Percentiles rank a stretch among this genome's conserved stretches.
Evolutionary conservation across 1,140 invertebrate species (phyloP).

Genomic region (Cydia fagiglandana): DNA sequence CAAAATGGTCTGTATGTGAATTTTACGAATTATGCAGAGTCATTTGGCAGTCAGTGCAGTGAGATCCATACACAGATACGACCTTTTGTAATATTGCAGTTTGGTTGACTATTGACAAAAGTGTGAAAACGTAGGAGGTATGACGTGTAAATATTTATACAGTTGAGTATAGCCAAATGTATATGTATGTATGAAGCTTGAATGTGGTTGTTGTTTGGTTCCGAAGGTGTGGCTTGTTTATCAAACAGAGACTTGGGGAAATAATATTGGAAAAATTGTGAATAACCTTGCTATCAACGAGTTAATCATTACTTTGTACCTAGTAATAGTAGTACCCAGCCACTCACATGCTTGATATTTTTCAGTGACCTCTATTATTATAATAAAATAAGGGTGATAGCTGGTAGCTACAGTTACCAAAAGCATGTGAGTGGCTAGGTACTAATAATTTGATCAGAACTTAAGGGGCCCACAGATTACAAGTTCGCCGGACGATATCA

Average conservation of each 20-base stretch:
- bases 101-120: background rate
- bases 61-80: background rate
- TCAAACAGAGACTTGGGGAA: background rate
- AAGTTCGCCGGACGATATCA: no score
- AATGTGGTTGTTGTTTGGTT: background rate
- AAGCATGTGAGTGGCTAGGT: no score
- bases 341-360: no score
- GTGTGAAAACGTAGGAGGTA: no score
- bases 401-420: no score
- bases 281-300: background rate
- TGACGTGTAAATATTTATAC: background rate
- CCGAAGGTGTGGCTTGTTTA: background rate
- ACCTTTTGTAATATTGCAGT: background rate
- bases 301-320: background rate
- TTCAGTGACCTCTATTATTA: no score
- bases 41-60: no score
- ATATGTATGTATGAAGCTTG: background rate
- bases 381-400: no score
- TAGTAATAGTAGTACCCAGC: background rate
- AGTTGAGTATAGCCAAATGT: background rate
- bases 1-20: no score
- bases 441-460: no score
- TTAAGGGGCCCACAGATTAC: no score
- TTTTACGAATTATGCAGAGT: no score
- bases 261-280: background rate